Evolutionary conservation across 2,113 vertebrate species (phyloP).

Genomic region (Bambusicola thoracicus): DNA sequence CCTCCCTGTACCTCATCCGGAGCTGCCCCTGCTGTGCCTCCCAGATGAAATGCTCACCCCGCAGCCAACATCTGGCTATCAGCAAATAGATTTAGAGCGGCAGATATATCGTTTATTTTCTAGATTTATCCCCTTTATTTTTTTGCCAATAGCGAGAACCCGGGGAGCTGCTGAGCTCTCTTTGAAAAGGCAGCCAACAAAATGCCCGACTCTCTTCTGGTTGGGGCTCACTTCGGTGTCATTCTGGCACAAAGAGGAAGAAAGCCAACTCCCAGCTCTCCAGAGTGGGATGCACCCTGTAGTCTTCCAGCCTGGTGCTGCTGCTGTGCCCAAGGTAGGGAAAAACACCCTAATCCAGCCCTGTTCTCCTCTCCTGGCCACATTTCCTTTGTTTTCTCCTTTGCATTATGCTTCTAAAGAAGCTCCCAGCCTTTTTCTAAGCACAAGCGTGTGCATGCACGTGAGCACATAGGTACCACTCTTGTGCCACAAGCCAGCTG

Average conservation of each 20-base stretch:
- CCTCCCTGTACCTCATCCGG: not conserved
- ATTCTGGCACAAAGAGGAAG: not conserved
- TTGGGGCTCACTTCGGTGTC: not conserved
- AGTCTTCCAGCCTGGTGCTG: not conserved
- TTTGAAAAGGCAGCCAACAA: conserved; percentile 57
- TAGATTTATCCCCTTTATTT: conserved; percentile 47
- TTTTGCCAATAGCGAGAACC: not conserved
- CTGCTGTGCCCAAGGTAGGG: not conserved
- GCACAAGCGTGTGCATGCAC: fast-evolving
- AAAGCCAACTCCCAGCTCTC: not conserved
- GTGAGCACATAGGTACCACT: not conserved
- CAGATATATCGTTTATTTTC: conserved; percentile 48
- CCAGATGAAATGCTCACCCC: not conserved
- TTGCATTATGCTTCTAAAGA: not conserved
- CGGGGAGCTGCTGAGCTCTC: not conserved
- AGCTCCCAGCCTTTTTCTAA: not conserved
- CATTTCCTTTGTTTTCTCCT: not conserved
- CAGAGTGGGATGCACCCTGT: not conserved
- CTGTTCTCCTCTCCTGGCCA: fast-evolving
- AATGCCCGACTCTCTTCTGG: not conserved
- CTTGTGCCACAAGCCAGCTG: not conserved
- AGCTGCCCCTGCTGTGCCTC: conserved; percentile 1
- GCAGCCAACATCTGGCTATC: conserved; percentile 58
- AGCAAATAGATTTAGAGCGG: conserved; percentile 18
- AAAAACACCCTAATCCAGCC: not conserved